A percentile compares a stretch with the other conserved stretches of the same genome.
Evolutionary conservation across 1,140 invertebrate genomes (phyloP).

Genomic region (Diplogasteroides magnus): DNA sequence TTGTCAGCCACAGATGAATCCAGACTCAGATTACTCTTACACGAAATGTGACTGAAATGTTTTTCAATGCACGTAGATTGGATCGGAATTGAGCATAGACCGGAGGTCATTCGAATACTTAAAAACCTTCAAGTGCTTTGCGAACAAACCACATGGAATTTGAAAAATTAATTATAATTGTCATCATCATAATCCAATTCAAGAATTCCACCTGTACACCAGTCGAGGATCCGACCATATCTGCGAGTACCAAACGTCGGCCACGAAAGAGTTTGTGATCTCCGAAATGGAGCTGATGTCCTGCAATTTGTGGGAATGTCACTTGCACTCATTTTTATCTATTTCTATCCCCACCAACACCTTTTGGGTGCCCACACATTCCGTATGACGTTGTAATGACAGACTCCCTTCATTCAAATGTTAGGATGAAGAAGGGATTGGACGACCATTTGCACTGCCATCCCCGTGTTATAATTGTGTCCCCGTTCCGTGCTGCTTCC

Average conservation of each 20-base stretch:
- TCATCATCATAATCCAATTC: too few relatives aligned
- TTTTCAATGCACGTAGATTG: too few relatives aligned
- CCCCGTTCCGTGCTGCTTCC: neutral
- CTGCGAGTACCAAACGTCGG: constrained; percentile 55
- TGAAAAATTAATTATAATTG: too few relatives aligned
- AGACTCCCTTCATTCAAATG: too few relatives aligned
- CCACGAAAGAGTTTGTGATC: constrained; percentile 52
- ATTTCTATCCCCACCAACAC: neutral
- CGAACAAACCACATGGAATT: too few relatives aligned
- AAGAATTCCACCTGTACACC: constrained; percentile 38
- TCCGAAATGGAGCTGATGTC: constrained; percentile 55
- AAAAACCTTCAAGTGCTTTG: too few relatives aligned
- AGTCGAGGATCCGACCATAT: constrained; percentile 51
- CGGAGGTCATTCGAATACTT: too few relatives aligned
- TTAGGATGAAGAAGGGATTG: neutral
- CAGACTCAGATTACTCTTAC: constrained; percentile 51
- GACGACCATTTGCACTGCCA: neutral
- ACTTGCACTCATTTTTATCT: neutral
- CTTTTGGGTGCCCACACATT: too few relatives aligned
- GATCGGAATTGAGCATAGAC: too few relatives aligned
- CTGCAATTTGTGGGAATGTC: constrained; percentile 20
- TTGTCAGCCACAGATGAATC: constrained; percentile 47
- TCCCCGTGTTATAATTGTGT: neutral
- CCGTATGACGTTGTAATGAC: too few relatives aligned
- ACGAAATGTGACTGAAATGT: constrained; percentile 43